Percentiles rank a stretch among this genome's conserved stretches.
phyloP scores from a whole-genome alignment of 2,797 vertebrate genomes.

The Sciurus vulgaris region DNA sequence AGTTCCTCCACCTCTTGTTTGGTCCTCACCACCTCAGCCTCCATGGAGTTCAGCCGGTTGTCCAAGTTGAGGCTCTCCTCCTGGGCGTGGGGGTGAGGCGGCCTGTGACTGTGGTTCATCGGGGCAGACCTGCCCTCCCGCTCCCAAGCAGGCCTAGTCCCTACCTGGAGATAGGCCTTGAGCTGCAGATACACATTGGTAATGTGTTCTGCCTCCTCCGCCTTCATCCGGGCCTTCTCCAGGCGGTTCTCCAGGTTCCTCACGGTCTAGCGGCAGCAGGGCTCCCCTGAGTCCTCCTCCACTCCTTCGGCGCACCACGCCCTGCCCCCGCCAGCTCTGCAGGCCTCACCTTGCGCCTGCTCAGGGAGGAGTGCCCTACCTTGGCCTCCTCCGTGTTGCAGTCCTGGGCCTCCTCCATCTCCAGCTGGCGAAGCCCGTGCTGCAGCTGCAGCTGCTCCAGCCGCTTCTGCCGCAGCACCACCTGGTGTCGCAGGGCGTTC shows the following conservation, averaged over 20 bases:
- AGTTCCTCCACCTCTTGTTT: constrained; percentile 89
- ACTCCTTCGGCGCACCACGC: too few relatives aligned
- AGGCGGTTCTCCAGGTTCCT: constrained; percentile 92
- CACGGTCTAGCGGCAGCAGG: constrained; percentile 86
- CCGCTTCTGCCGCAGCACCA: constrained; percentile 82
- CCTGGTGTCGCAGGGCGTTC: constrained; percentile 89
- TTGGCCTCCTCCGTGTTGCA: constrained; percentile 85
- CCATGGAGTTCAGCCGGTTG: constrained; percentile 89
- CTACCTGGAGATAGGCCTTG: constrained; percentile 92
- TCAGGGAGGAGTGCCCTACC: constrained; percentile 82
- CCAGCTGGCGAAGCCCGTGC: constrained; percentile 83
- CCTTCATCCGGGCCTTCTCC: constrained; percentile 93
- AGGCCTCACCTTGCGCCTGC: not conserved
- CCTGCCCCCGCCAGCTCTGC: too few relatives aligned
- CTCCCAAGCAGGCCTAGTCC: accelerated
- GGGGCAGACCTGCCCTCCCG: not conserved
- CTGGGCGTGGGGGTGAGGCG: constrained; percentile 78
- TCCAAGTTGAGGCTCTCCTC: constrained; percentile 92
- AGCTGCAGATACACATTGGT: constrained; percentile 90
- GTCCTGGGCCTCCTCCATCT: constrained; percentile 38
- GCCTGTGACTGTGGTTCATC: not conserved
- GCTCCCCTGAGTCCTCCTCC: not conserved
- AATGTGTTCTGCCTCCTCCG: constrained; percentile 90
- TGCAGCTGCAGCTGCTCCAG: constrained; percentile 88
- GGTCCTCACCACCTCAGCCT: constrained; percentile 89